Percentiles rank a stretch among this genome's conserved stretches.
phyloP scores from a whole-genome alignment of 2,888 invertebrate genomes.

The Xanthorhoe designata region DNA sequence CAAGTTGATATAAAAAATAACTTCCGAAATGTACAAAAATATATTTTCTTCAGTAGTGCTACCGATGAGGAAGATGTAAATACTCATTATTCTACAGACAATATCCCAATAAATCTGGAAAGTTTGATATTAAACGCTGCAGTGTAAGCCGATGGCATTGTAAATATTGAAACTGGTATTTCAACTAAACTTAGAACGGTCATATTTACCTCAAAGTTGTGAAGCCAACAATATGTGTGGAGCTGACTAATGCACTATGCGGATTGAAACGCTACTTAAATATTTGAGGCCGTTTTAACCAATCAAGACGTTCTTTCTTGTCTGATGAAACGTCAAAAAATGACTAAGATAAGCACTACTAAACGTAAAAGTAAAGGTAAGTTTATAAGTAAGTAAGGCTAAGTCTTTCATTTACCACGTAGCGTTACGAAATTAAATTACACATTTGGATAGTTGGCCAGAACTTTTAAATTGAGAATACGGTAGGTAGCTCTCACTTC shows the following conservation, averaged over 20 bases:
- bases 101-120: constrained; percentile 30
- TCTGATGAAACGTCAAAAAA: too few species aligned
- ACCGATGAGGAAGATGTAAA: neutral
- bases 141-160: constrained; percentile 14
- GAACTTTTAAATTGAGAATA: neutral
- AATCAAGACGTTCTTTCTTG: too few species aligned
- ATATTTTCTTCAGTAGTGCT: neutral
- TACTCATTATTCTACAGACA: constrained; percentile 8
- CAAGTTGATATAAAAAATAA: too few species aligned
- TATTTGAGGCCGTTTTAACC: too few species aligned
- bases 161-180: constrained; percentile 2
- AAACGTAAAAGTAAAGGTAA: too few species aligned
- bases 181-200: neutral
- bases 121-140: constrained; percentile 33
- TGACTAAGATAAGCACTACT: too few species aligned
- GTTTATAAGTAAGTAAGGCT: too few species aligned
- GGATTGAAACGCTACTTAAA: neutral
- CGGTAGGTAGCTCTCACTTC: constrained; percentile 4
- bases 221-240: neutral
- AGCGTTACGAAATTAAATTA: too few species aligned
- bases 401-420: too few species aligned
- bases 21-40: neutral
- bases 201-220: too few species aligned
- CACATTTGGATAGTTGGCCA: neutral
- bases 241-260: neutral